Evolutionary conservation across 1,140 invertebrate genomes (phyloP).

Genomic region (Papilio glaucus): DNA sequence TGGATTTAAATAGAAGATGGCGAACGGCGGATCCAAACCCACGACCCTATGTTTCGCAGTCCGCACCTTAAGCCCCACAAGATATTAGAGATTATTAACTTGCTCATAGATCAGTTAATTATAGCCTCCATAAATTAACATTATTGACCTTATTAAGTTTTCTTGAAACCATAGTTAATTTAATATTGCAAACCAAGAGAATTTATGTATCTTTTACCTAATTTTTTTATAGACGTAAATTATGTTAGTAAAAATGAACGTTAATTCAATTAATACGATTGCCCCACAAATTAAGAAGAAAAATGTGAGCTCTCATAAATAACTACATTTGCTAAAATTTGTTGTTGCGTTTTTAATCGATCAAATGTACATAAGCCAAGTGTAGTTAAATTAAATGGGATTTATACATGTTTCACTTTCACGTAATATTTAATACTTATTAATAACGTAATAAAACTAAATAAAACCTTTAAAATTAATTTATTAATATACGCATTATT

Average conservation of each 20-base stretch:
- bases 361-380: neutral
- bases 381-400: neutral
- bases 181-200: neutral
- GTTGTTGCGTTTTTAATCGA: no score
- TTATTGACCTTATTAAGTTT: neutral
- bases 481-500: no score
- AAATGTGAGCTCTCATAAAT: slow-evolving; percentile 17
- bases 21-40: neutral
- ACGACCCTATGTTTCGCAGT: no score
- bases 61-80: neutral
- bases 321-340: slow-evolving; percentile 24
- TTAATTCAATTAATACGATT: slow-evolving; percentile 25
- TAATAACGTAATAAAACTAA: no score
- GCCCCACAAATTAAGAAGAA: slow-evolving; percentile 11
- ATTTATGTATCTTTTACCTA: neutral
- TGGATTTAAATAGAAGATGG: neutral
- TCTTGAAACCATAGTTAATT: neutral
- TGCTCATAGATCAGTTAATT: neutral
- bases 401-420: neutral
- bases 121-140: neutral
- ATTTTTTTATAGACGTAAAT: slow-evolving; percentile 5
- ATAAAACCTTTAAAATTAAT: no score
- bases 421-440: no score
- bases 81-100: neutral
- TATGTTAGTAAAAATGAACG: slow-evolving; percentile 20